These are phyloP conservation scores for Volucella inanis DNA, from an alignment of 2,888 invertebrate species.

Conservation along the genomic window DNA sequence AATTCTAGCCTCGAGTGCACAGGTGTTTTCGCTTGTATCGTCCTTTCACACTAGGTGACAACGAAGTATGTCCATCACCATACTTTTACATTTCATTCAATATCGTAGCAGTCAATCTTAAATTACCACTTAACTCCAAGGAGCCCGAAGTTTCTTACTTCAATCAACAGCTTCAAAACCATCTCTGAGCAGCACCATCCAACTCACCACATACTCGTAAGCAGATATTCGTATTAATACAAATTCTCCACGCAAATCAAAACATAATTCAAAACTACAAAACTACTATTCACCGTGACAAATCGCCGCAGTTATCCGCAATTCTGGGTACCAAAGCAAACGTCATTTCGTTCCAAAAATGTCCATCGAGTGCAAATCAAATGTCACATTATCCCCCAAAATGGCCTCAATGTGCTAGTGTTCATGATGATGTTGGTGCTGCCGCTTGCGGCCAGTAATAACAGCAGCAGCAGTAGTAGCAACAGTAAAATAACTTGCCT, in stretches of 20 bases:
- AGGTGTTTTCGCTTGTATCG: too few species aligned
- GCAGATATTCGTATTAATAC: slow-evolving; percentile 49
- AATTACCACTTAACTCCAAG: too few species aligned
- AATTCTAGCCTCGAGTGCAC: too few species aligned
- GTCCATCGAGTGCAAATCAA: slow-evolving; percentile 51
- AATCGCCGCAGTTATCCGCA: slow-evolving; percentile 57
- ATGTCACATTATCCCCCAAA: slow-evolving; percentile 38
- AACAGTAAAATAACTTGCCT: not conserved
- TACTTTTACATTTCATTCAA: too few species aligned
- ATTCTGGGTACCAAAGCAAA: slow-evolving; percentile 19
- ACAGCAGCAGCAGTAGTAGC: too few species aligned
- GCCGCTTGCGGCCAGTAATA: not conserved
- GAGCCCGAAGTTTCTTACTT: too few species aligned
- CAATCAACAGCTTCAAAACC: too few species aligned
- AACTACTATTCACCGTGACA: slow-evolving; percentile 31
- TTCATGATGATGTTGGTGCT: not conserved
- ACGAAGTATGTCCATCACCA: too few species aligned
- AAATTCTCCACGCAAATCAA: slow-evolving; percentile 59
- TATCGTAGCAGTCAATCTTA: too few species aligned
- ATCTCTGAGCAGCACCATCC: too few species aligned
- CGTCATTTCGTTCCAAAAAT: slow-evolving; percentile 54
- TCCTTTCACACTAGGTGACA: too few species aligned
- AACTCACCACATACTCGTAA: slow-evolving; percentile 13
- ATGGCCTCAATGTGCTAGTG: not conserved
- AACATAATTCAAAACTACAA: slow-evolving; percentile 44